Percentiles rank a stretch among this genome's conserved stretches.
Evolutionary conservation across 2,888 invertebrate species (phyloP).

Genomic region (Heliconius hortense): DNA sequence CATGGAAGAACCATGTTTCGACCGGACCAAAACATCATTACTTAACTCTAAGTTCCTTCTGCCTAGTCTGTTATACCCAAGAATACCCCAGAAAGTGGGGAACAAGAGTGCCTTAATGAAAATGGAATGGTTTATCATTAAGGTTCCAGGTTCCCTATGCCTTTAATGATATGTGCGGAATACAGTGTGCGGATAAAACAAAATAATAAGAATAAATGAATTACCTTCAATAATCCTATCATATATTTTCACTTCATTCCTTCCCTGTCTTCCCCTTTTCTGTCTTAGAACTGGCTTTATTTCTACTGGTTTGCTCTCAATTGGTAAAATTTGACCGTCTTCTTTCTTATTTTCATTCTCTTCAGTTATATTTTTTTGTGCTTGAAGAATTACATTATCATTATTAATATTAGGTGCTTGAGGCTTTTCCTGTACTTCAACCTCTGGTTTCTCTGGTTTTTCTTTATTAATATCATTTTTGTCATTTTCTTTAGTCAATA

Average conservation of each 20-base stretch:
- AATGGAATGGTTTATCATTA: no score
- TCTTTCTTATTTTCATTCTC: constrained; percentile 39
- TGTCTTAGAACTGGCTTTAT: constrained; percentile 69
- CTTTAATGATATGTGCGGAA: no score
- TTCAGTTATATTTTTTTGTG: constrained; percentile 31
- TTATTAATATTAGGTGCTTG: background rate
- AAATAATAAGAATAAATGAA: no score
- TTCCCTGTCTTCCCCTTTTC: constrained; percentile 68
- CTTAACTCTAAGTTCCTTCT: no score
- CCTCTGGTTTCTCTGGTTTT: constrained; percentile 28
- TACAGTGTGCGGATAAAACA: no score
- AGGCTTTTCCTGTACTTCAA: background rate
- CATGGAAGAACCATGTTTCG: no score
- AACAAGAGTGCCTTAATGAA: no score
- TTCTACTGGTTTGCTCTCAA: constrained; percentile 65
- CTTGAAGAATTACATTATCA: constrained; percentile 25
- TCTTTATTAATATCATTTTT: constrained; percentile 33
- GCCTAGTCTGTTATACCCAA: no score
- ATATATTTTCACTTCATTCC: constrained; percentile 77
- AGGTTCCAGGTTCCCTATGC: no score
- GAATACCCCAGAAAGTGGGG: no score
- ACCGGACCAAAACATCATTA: no score
- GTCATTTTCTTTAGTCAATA: constrained; percentile 51
- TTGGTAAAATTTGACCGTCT: constrained; percentile 43
- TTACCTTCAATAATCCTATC: constrained; percentile 77